Base-by-base conservation (phyloP, 2,888 invertebrate species). In the Papilio gigon region DNA sequence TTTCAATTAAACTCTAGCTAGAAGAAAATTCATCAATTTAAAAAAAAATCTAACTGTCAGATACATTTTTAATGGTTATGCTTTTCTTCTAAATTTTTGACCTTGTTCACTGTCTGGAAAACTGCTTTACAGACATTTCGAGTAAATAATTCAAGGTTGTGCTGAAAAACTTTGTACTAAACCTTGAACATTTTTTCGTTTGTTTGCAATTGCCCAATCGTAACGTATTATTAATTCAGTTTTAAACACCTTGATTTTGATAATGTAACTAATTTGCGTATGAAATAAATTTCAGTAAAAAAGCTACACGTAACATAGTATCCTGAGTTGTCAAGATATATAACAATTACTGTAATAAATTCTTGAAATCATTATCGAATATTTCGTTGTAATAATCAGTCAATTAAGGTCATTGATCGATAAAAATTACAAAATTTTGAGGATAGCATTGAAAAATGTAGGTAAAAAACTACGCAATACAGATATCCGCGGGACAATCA, bases 361-460 rank as follows among this genome's bases (percentile, higher is more conserved):
- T 53, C n/a, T n/a, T 3, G 8, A 9, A 42, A 42, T n/a, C 14
- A 14, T 37, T 14, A 2, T 37, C 1, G n/a, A 2, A 8, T 22
- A 20, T 35, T 44, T 44, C 20, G 8, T 44, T 44, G 9, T 44
- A 44, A 44, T 44, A 3, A 44, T 11, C 5, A 20, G 4, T n/a
- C 2, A 8, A 6, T 50, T 14, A 56, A 56, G 53, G 53, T 56
- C 30, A 56, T 30, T 56, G 30, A 56, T 30, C 11, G 53, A 50
- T 50, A 50, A 56, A 53, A 27, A n/a, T 56, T 30, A 30, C 17
- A 56, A 56, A 17, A 56, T 56, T 17, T 17, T n/a, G n/a, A 11
- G n/a, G 53, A 53, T 53, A 53, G 3, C 53, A 8, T 17, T 30
- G 53, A 56, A 56, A 56, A n/a, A 30, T 27, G 25, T 50, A 25